A percentile compares a stretch with the other conserved stretches of the same genome.
Evolutionary conservation across 2,888 invertebrate species (phyloP).

Genomic region (Dynastes grantii): DNA sequence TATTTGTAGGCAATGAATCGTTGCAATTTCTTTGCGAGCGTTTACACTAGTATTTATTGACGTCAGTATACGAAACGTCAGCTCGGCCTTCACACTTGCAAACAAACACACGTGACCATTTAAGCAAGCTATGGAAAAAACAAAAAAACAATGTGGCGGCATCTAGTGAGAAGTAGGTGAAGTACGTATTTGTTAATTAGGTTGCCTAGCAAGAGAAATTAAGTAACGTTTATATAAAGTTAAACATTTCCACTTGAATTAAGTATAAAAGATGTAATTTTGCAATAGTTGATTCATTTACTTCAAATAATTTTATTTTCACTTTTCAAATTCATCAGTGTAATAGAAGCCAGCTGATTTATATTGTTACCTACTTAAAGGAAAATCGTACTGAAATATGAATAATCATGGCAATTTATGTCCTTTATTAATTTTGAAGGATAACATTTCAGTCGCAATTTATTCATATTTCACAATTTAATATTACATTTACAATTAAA

Average conservation of each 20-base stretch:
- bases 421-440: too few relatives aligned
- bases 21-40: conserved; percentile 50
- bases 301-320: neutral
- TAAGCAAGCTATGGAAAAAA: conserved; percentile 35
- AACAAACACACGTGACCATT: conserved; percentile 54
- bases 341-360: too few relatives aligned
- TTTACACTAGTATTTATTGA: conserved; percentile 51
- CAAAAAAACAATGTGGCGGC: conserved; percentile 21
- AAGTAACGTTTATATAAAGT: neutral
- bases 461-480: too few relatives aligned
- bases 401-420: too few relatives aligned
- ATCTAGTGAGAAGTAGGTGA: conserved; percentile 11
- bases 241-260: too few relatives aligned
- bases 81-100: conserved; percentile 52
- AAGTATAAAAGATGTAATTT: too few relatives aligned
- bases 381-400: too few relatives aligned
- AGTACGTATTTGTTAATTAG: neutral
- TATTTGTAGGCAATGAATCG: conserved; percentile 40
- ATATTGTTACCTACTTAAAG: too few relatives aligned
- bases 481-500: too few relatives aligned
- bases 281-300: too few relatives aligned
- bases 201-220: neutral
- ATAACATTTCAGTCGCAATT: too few relatives aligned
- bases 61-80: conserved; percentile 53
- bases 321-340: too few relatives aligned